Conservation (phyloP, 2,113 vertebrate species). For the Myotis davidii region DNA sequence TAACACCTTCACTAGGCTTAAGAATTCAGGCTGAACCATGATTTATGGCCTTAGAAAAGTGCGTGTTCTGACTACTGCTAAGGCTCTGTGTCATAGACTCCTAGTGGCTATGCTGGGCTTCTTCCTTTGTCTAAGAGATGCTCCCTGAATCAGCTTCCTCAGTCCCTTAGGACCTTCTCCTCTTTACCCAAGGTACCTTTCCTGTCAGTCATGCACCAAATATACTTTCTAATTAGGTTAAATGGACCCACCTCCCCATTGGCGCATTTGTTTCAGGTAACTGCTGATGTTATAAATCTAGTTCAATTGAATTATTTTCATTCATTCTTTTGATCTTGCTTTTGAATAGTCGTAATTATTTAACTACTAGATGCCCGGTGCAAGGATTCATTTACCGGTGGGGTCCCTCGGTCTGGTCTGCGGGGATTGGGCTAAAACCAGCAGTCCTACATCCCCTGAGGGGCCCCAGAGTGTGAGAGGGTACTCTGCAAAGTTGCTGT, state of each 20-base stretch:
- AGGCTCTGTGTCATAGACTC: neutral
- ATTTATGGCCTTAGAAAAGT: neutral
- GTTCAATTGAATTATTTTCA: conserved; percentile 37
- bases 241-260: neutral
- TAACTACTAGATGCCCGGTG: neutral
- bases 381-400: no score
- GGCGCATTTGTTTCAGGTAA: neutral
- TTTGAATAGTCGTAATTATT: neutral
- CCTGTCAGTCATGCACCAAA: neutral
- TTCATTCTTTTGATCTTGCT: neutral
- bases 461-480: no score
- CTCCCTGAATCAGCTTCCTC: neutral
- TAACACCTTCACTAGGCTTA: neutral
- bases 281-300: neutral
- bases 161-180: neutral
- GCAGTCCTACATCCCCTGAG: no score
- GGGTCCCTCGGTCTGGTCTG: no score
- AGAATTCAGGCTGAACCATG: neutral
- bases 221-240: neutral
- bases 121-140: neutral
- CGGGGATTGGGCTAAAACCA: no score
- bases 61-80: neutral
- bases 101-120: neutral
- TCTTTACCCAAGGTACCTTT: neutral
- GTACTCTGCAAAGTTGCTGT: no score